Base-by-base conservation (phyloP, 2,888 invertebrate species). In the Drosophila bunnanda region DNA sequence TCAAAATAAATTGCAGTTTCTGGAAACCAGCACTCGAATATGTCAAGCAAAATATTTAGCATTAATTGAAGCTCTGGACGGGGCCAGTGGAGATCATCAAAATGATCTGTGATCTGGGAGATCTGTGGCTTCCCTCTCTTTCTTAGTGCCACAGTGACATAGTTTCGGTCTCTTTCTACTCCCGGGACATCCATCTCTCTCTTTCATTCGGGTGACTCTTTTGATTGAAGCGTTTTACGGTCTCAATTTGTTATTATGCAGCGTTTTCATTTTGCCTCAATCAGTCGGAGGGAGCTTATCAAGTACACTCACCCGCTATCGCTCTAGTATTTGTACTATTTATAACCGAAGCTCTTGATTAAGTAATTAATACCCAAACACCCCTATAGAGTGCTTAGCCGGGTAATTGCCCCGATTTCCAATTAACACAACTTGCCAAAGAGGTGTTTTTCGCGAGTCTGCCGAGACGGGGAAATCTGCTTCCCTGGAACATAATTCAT, bases 241-340 rank as follows among this genome's bases (percentile, higher is more conserved):
- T 66, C 73, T 67, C 59, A 84, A 81, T 87, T 84, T 78, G 73
- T 77, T 86, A 75, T 68, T 76, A 68, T 43, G 65, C 65, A 70
- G 52, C 78, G 65, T 71, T 75, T 88, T 59, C 62, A 71, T 82
- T 75, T 61, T 22, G 43, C 36, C 7, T n/a, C 72, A 78, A 76
- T 84, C 79, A 77, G 73, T 61, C 75, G n/a, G n/a, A 7, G 28
- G 28, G n/a, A 9, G 43, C 57, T 66, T 58, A 73, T 73, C 76
- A 72, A 46, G 46, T 46, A 10, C 1, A 12, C 50, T 17, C 12
- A 41, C 36, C 17, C 25, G 54, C 36, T 53, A 59, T 58, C 72
- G 53, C 36, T 20, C 20, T 50, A 50, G 15, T 50, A 9, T 15
- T 50, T 50, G 22, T 32, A 34, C 55, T 65, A 69, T 77, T 72